Conservation (phyloP, 2,113 vertebrate species). For the Conger conger region DNA sequence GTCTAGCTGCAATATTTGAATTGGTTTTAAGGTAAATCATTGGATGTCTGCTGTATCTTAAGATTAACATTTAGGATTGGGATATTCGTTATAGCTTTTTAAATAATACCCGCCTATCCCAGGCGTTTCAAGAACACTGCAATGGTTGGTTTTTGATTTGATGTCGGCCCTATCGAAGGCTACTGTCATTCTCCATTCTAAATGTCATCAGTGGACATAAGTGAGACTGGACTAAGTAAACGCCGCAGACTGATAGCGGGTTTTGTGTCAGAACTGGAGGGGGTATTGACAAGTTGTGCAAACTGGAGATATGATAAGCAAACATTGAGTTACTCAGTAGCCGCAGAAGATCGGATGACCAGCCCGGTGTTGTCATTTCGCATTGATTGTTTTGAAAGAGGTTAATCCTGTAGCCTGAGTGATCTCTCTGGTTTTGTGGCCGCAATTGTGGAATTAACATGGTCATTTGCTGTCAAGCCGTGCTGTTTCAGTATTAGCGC, state of each 20-base stretch:
- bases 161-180: too few relatives aligned
- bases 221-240: not conserved
- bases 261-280: not conserved
- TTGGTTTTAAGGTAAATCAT: not conserved
- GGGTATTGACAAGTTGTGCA: not conserved
- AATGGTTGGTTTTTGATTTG: too few relatives aligned
- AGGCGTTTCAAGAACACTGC: not conserved
- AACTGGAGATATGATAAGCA: not conserved
- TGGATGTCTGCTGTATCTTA: too few relatives aligned
- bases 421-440: not conserved
- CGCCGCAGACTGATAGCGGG: not conserved
- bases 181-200: not conserved
- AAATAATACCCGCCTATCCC: not conserved
- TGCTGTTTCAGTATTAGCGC: not conserved
- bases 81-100: not conserved
- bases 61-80: not conserved
- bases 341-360: not conserved
- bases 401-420: not conserved
- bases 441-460: not conserved
- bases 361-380: not conserved
- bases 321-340: not conserved
- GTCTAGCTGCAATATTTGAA: not conserved
- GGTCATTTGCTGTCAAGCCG: not conserved
- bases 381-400: not conserved
- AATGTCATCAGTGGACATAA: not conserved